Base-by-base conservation (phyloP, 1,140 invertebrate genomes). In the Magallana angulata region DNA sequence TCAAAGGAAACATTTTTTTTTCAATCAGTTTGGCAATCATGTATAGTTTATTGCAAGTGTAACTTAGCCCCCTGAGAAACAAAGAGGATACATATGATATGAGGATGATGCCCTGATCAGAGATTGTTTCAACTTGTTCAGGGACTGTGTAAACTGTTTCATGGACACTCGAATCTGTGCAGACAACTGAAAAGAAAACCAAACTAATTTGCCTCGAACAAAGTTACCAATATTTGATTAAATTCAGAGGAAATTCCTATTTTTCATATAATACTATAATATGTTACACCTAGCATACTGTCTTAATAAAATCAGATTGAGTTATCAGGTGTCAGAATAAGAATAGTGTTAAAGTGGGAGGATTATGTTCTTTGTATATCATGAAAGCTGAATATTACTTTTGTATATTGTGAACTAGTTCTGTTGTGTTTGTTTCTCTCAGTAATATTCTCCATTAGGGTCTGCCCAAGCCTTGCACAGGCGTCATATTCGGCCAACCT, bases 31-130 rank as follows among this genome's bases (percentile, higher is more conserved):
- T 56, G 56, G 7, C 16, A 56, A 36, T 48, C 1, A 9, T 14
- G 36, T 48, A 36, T 11, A 24, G 30, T 36, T 30, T 81, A 36
- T 36, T 81, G 16, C 24, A 18, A 81, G 14, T 48, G 16, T 3
- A 7, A 14, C 9, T 11, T 9, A 81, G 18, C 11, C 18, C 60
- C 60, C 0, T 16, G 5, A 62, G 60, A n/a, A 62, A 62, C 11
- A 62, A 16, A 30, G 92, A 93, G 91, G 92, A 93, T 94, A 94
- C 94, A 94, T 92, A 62, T 93, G 92, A 87, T 93, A 92, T 57
- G 92, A 92, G 68, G 93, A 90, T 57, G 93, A 92, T 36, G 91
- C 91, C 86, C 91, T 84, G 80, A 94, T 91, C 7, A 94, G 88
- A 62, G 91, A 91, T 88, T 94, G 91, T 84, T 89, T 91, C n/a